Evolutionary conservation across 2,113 vertebrate genomes (phyloP).

Genomic region (Sorex fumeus): DNA sequence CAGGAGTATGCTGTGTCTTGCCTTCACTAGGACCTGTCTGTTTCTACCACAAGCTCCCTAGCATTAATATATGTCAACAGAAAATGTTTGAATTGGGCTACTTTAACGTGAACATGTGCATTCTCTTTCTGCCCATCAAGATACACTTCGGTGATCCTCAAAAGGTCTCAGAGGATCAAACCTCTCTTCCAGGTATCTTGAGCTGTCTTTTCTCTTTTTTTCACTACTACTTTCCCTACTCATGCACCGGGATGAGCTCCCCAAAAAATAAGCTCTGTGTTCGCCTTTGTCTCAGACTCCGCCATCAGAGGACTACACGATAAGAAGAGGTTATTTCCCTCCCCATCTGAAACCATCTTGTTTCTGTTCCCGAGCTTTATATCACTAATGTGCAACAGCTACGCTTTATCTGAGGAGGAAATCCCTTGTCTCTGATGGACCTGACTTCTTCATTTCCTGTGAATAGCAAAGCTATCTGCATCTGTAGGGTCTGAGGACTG

Average conservation of each 20-base stretch:
- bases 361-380: slow-evolving; percentile 65
- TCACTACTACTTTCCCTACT: background rate
- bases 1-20: background rate
- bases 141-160: background rate
- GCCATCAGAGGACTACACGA: slow-evolving; percentile 5
- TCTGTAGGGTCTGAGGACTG: slow-evolving; percentile 85
- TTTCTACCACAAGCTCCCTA: background rate
- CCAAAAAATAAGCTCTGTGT: slow-evolving; percentile 29
- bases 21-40: background rate
- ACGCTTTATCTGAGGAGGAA: slow-evolving; percentile 89
- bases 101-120: background rate
- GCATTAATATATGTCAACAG: background rate
- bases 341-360: slow-evolving; percentile 66
- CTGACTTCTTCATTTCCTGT: slow-evolving; percentile 93
- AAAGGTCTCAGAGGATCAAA: background rate
- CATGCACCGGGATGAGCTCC: background rate
- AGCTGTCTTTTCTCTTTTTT: slow-evolving; percentile 10
- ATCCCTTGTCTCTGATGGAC: slow-evolving; percentile 88
- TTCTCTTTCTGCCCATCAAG: background rate
- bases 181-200: background rate
- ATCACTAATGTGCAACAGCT: slow-evolving; percentile 78
- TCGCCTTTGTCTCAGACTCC: slow-evolving; percentile 32
- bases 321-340: slow-evolving; percentile 54
- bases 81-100: background rate
- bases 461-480: slow-evolving; percentile 88